These are phyloP conservation scores for Leptopilina drosophilae DNA, from an alignment of 2,888 invertebrate genomes.

Conservation along the genomic window DNA sequence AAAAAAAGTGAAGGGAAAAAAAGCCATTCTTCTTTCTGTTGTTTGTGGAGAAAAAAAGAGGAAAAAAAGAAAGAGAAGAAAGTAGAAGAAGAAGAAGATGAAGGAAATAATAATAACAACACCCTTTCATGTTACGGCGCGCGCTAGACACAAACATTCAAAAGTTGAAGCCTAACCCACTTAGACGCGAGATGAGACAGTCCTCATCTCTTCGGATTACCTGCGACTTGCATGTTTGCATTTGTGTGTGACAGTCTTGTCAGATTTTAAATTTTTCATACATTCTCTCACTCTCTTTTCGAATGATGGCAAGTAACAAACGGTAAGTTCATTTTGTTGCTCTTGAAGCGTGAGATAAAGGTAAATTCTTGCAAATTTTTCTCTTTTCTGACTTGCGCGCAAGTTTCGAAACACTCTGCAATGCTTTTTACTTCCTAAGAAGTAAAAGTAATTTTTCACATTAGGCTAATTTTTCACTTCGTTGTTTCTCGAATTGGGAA, in stretches of 20 bases:
- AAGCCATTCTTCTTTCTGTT: too few relatives aligned
- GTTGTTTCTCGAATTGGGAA: background rate
- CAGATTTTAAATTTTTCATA: slow-evolving; percentile 13
- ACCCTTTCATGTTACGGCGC: background rate
- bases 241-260: slow-evolving; percentile 1
- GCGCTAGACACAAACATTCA: background rate
- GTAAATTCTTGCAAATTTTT: slow-evolving; percentile 26
- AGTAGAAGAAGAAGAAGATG: too few relatives aligned
- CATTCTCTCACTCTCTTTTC: background rate
- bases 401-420: slow-evolving; percentile 14
- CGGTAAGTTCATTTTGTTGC: slow-evolving; percentile 19
- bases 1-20: too few relatives aligned
- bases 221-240: background rate
- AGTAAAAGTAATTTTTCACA: background rate
- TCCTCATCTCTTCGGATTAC: slow-evolving; percentile 17
- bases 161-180: slow-evolving; percentile 2
- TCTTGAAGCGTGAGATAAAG: slow-evolving; percentile 28
- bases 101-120: too few relatives aligned
- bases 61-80: too few relatives aligned
- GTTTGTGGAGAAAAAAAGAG: too few relatives aligned
- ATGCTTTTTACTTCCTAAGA: background rate
- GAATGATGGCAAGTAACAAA: slow-evolving; percentile 13
- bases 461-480: background rate
- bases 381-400: background rate
- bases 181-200: background rate